These are phyloP conservation scores for Nemoura dubitans DNA, from an alignment of 2,888 invertebrate species.

Conservation along the genomic window DNA sequence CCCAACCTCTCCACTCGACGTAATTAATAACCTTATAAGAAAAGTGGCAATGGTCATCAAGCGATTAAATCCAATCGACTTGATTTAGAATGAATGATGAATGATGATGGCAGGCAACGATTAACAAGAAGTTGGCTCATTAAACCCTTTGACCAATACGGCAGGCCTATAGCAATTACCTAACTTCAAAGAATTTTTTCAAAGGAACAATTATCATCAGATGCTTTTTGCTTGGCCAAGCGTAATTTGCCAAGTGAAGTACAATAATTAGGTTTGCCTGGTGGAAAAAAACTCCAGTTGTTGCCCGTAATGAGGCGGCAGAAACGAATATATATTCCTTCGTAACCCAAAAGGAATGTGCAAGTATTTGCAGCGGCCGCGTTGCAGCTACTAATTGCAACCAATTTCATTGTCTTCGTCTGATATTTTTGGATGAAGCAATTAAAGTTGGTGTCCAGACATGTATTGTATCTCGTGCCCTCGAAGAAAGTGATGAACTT, in stretches of 20 bases:
- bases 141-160: neutral
- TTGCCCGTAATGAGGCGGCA: neutral
- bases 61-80: slow-evolving; percentile 16
- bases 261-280: neutral
- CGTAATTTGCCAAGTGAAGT: slow-evolving; percentile 7
- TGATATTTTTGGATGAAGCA: slow-evolving; percentile 12
- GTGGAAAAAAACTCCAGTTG: neutral
- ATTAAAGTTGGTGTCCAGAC: neutral
- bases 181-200: neutral
- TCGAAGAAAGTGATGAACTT: neutral
- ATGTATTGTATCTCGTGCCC: neutral
- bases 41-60: slow-evolving; percentile 20
- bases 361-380: neutral
- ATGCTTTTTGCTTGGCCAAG: neutral
- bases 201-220: neutral
- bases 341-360: neutral
- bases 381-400: neutral
- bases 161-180: neutral
- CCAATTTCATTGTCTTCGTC: slow-evolving; percentile 7
- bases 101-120: neutral
- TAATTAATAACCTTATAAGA: slow-evolving; percentile 17
- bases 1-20: neutral
- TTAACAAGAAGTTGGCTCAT: neutral
- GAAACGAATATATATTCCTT: neutral
- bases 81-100: slow-evolving; percentile 21